These are phyloP conservation scores for Thunnus albacares DNA, from an alignment of 2,797 vertebrate species.

Conservation along the genomic window DNA sequence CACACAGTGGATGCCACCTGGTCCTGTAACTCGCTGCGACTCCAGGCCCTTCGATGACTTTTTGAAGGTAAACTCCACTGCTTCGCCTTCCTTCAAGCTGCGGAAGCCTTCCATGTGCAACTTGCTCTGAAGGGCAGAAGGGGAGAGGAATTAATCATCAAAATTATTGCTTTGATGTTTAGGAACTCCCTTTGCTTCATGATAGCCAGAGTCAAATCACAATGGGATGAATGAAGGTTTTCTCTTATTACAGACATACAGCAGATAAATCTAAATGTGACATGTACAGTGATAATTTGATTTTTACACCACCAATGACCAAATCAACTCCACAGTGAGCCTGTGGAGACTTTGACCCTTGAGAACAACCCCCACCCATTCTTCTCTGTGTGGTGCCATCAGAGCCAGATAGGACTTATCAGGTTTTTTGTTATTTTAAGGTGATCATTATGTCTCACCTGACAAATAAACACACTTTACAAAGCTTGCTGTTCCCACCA, in stretches of 20 bases:
- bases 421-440: slow-evolving; percentile 56
- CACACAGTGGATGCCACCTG: slow-evolving; percentile 92
- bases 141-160: slow-evolving; percentile 9
- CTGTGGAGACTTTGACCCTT: slow-evolving; percentile 45
- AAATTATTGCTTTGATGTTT: background rate
- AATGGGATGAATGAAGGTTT: background rate
- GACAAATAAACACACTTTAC: slow-evolving; percentile 50
- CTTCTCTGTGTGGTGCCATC: slow-evolving; percentile 46
- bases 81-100: slow-evolving; percentile 96
- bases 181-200: background rate
- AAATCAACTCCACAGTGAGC: slow-evolving; percentile 25
- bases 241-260: background rate
- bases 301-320: slow-evolving; percentile 1
- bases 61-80: slow-evolving; percentile 96
- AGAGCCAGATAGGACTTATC: slow-evolving; percentile 57
- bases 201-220: background rate
- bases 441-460: slow-evolving; percentile 46
- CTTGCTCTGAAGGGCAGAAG: slow-evolving; percentile 90
- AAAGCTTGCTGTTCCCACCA: slow-evolving; percentile 31
- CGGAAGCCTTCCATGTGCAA: slow-evolving; percentile 99
- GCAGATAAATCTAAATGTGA: background rate
- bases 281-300: background rate
- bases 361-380: slow-evolving; percentile 44
- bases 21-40: slow-evolving; percentile 94
- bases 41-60: slow-evolving; percentile 96